phyloP scores from a whole-genome alignment of 2,888 invertebrate genomes.

The Petrophora chlorosata region DNA sequence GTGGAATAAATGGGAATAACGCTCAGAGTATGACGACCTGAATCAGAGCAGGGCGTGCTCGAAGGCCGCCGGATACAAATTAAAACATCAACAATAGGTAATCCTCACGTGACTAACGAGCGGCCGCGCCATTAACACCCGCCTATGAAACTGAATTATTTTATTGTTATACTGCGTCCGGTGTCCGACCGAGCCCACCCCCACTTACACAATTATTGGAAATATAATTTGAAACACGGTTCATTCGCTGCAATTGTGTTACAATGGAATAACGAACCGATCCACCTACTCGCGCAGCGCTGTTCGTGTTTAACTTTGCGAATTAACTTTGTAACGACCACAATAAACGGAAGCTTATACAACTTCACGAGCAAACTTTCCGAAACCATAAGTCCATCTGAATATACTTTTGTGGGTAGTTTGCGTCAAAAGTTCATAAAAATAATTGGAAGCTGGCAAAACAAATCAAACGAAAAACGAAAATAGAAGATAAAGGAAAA shows the following conservation, averaged over 20 bases:
- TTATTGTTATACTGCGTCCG: conserved; percentile 67
- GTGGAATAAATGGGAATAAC: too few relatives aligned
- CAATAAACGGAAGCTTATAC: conserved; percentile 33
- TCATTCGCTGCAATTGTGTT: conserved; percentile 43
- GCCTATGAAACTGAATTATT: conserved; percentile 74
- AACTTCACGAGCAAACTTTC: conserved; percentile 31
- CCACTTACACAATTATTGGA: conserved; percentile 56
- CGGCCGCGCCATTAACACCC: conserved; percentile 71
- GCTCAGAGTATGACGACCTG: conserved; percentile 24
- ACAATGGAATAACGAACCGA: conserved; percentile 32
- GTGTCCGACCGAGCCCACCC: conserved; percentile 44
- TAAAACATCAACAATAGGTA: conserved; percentile 80
- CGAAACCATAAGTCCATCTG: conserved; percentile 28
- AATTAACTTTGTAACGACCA: conserved; percentile 36
- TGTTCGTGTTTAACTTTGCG: conserved; percentile 33
- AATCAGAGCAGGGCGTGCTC: conserved; percentile 36
- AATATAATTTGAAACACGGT: conserved; percentile 45
- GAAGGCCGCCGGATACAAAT: conserved; percentile 66
- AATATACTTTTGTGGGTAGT: conserved; percentile 35
- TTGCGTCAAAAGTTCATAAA: conserved; percentile 35
- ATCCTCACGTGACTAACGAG: conserved; percentile 75
- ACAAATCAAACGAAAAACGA: conserved; percentile 51
- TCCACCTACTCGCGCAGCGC: conserved; percentile 16
- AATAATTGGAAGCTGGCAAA: conserved; percentile 33
- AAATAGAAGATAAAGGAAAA: conserved; percentile 54